Percentiles rank a stretch among this genome's conserved stretches.
Conservation (phyloP, 2,113 vertebrate species). For the Hymenochirus boettgeri region DNA sequence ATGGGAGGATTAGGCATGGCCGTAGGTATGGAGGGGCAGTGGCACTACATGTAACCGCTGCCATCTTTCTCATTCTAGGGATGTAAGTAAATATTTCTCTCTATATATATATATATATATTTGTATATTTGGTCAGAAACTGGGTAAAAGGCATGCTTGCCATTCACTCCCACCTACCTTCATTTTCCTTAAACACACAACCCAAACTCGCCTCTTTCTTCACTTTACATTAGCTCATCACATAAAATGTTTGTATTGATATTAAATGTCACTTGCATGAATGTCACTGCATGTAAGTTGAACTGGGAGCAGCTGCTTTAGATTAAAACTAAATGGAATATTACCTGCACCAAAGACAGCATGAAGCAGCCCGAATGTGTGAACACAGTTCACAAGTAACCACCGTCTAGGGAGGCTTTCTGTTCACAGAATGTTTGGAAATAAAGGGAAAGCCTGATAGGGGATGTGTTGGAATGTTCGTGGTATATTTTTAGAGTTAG, state of each 20-base stretch:
- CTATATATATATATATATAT: conserved; percentile 22
- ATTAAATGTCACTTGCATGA: conserved; percentile 25
- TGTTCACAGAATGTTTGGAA: too few species aligned
- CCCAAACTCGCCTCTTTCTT: background rate
- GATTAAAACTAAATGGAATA: too few species aligned
- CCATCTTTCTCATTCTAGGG: conserved; percentile 23
- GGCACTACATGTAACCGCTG: conserved; percentile 49
- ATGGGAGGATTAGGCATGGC: conserved; percentile 49
- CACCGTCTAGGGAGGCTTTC: too few species aligned
- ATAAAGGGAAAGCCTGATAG: background rate
- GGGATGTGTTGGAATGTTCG: background rate
- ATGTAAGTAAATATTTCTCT: conserved; percentile 46
- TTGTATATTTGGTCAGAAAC: conserved; percentile 9
- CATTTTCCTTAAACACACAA: background rate
- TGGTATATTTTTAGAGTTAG: background rate
- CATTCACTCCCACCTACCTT: background rate
- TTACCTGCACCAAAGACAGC: too few species aligned
- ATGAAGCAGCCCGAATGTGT: too few species aligned
- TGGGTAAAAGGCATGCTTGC: conserved; percentile 1
- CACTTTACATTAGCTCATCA: conserved; percentile 2
- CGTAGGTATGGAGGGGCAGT: conserved; percentile 52
- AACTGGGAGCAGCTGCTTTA: background rate
- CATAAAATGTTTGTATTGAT: conserved; percentile 3
- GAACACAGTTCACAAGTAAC: too few species aligned
- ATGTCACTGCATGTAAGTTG: conserved; percentile 15